A percentile compares a stretch with the other conserved stretches of the same genome.
Conservation (phyloP, 2,888 invertebrate genomes). For the Amaurobius ferox region DNA sequence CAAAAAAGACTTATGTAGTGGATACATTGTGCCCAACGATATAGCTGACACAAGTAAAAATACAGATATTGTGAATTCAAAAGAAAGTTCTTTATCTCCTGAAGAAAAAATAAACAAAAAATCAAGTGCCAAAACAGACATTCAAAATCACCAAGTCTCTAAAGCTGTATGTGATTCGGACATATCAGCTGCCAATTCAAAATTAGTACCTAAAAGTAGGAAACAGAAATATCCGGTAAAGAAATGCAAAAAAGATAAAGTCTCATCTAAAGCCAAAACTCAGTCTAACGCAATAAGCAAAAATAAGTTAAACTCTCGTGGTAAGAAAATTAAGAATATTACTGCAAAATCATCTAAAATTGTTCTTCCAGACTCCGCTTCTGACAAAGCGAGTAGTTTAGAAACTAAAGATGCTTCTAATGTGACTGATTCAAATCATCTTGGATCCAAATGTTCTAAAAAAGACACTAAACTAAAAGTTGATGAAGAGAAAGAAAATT, state of each 20-base stretch:
- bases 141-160: background rate
- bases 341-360: background rate
- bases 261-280: background rate
- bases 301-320: background rate
- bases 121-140: conserved; percentile 8
- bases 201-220: background rate
- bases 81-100: background rate
- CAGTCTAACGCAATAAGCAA: background rate
- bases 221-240: background rate
- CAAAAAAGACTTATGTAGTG: background rate
- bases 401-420: conserved; percentile 15
- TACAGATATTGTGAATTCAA: background rate
- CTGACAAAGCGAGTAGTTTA: conserved; percentile 10
- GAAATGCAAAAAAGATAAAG: conserved; percentile 1
- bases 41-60: background rate
- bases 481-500: conserved; percentile 68
- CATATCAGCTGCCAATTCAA: background rate
- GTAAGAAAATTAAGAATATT: background rate
- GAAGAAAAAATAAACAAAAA: background rate
- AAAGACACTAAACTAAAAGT: conserved; percentile 56
- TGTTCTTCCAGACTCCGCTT: background rate
- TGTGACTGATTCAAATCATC: background rate
- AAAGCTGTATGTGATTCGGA: background rate
- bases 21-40: background rate
- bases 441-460: conserved; percentile 24